Evolutionary conservation across 2,888 invertebrate species (phyloP), one percentile per base, ranked within the genome.

Genomic region (Rosalia funebris): DNA sequence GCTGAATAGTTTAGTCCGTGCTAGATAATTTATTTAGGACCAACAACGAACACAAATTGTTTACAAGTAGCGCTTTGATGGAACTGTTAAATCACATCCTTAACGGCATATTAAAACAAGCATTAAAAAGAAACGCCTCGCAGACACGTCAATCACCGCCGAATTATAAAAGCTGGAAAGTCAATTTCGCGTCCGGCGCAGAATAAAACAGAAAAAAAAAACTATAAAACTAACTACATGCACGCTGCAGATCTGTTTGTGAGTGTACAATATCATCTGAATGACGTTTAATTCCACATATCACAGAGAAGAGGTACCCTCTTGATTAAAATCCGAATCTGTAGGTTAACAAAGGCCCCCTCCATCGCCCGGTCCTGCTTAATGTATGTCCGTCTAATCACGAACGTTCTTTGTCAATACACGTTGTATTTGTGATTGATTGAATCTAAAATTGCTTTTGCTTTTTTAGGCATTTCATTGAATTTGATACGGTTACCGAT

Each of bases 241-340:
- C 42, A 42, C 16, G 69, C 71, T 70, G 73, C 71, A 73, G 72
- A 71, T 75, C 75, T 73, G 75, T 76, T 77, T 75, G 75, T 76
- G 75, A 76, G 72, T 64, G 75, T 72, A 77, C 75, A 76, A 78
- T 76, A 72, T 76, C 74, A 74, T 73, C 73, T 74, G 75, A 76
- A 76, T 76, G 77, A 77, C 77, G 75, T 79, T 77, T 77, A 78
- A 79, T 79, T 79, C 74, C 75, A 77, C 76, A 78, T 77, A 78
- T 79, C 76, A 72, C 70, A 70, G 71, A 72, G 75, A 75, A 76
- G 77, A 78, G 76, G 75, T 69, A 73, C 77, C 76, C 78, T 66
- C 69, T 78, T 79, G 79, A 79, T 79, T 79, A 79, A 79, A 79
- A 78, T 78, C 77, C 76, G 76, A 71, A 76, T 77, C 78, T 73